These are phyloP conservation scores for Echeneis naucrates DNA, from an alignment of 2,797 vertebrate genomes.

Conservation along the genomic window DNA sequence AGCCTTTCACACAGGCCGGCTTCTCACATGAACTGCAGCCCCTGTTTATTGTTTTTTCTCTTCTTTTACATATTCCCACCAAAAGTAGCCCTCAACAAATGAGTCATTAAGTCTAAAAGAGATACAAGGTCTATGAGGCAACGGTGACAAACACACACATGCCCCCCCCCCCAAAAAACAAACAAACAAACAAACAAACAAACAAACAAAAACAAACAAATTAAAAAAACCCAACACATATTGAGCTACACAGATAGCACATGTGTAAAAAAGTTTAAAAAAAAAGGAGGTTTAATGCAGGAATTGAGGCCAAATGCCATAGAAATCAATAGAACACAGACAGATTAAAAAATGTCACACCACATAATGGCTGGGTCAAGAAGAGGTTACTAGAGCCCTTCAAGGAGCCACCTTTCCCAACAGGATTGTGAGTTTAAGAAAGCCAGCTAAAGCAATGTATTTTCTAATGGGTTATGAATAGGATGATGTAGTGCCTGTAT, in stretches of 20 bases:
- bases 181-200: no score
- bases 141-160: background rate
- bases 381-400: constrained; percentile 24
- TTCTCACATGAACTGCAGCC: constrained; percentile 1
- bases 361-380: constrained; percentile 31
- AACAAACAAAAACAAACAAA: no score
- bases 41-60: constrained; percentile 21
- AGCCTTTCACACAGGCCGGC: constrained; percentile 7
- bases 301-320: constrained; percentile 37
- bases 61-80: constrained; percentile 12
- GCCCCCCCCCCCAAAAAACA: no score
- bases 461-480: constrained; percentile 16
- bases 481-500: background rate
- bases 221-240: no score
- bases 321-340: constrained; percentile 27
- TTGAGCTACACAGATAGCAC: constrained; percentile 1
- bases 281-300: constrained; percentile 20
- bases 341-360: constrained; percentile 4
- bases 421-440: constrained; percentile 21
- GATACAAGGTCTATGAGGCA: background rate
- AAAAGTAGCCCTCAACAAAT: constrained; percentile 27
- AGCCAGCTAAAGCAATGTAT: constrained; percentile 14
- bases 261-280: no score
- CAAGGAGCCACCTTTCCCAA: constrained; percentile 16
- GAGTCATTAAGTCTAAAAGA: constrained; percentile 37